Percentiles rank a stretch among this genome's conserved stretches.
Conservation (phyloP, 2,797 vertebrate species). For the Argyrosomus regius region DNA sequence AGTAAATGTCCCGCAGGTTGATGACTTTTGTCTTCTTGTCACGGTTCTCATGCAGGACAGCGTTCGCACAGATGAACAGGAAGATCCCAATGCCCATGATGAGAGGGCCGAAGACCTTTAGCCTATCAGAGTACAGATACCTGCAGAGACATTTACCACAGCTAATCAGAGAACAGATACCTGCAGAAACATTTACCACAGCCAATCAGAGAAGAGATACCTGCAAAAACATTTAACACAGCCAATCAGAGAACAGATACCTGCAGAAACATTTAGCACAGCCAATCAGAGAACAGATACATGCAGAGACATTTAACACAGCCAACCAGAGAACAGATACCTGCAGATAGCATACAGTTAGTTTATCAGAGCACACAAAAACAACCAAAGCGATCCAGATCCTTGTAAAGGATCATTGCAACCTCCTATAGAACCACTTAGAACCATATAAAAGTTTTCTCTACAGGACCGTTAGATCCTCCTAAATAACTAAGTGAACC, state of each 20-base stretch:
- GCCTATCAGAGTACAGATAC: conserved; percentile 94
- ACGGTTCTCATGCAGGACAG: conserved; percentile 94
- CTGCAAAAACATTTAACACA: neutral
- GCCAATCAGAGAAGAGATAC: conserved; percentile 4
- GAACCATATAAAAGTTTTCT: neutral
- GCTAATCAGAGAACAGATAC: conserved; percentile 7
- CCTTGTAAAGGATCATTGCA: neutral
- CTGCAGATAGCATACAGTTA: neutral
- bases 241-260: neutral
- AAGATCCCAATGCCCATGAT: conserved; percentile 98
- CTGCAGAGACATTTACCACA: conserved; percentile 35
- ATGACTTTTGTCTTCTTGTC: conserved; percentile 97
- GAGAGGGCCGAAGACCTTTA: conserved; percentile 95
- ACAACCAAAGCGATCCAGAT: neutral
- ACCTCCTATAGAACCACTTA: neutral
- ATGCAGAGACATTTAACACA: neutral
- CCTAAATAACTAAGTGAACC: neutral
- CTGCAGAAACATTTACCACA: neutral
- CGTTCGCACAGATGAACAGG: conserved; percentile 97
- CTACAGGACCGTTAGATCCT: neutral
- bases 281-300: conserved; percentile 5
- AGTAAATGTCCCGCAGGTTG: conserved; percentile 96
- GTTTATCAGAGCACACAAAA: neutral
- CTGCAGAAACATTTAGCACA: neutral
- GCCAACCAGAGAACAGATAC: neutral